Evolutionary conservation across 2,888 invertebrate species (phyloP).

Genomic region (Labia minor): DNA sequence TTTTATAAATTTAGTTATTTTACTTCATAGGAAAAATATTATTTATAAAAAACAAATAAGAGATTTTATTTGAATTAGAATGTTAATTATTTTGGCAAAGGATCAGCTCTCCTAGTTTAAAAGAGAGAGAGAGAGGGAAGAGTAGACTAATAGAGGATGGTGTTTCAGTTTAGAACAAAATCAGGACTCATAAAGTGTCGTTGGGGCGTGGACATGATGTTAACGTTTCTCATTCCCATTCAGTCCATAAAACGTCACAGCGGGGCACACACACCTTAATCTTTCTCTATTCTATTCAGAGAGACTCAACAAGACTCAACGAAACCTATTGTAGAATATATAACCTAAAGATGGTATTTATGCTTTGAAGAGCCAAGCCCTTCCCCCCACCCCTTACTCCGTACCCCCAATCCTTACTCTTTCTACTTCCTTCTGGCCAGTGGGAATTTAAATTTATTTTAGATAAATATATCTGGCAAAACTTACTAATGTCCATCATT

Average conservation of each 20-base stretch:
- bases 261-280: too few species aligned
- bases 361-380: too few species aligned
- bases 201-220: slow-evolving; percentile 8
- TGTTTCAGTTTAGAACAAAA: neutral
- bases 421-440: too few species aligned
- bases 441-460: too few species aligned
- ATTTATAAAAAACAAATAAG: too few species aligned
- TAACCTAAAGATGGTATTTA: neutral
- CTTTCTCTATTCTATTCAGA: neutral
- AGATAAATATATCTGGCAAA: too few species aligned
- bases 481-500: too few species aligned
- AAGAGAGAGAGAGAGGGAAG: neutral
- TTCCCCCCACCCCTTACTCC: too few species aligned
- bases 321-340: neutral
- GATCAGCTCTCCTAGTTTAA: neutral
- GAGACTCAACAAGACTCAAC: neutral
- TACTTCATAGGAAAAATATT: too few species aligned
- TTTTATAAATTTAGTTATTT: too few species aligned
- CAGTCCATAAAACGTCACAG: neutral
- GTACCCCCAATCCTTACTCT: too few species aligned
- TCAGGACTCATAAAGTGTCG: neutral
- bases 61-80: neutral
- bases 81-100: neutral
- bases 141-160: neutral
- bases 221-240: neutral